Evolutionary conservation across 2,113 vertebrate genomes (phyloP), one percentile per base, ranked within the genome.

Genomic region (Cheirogaleus medius): DNA sequence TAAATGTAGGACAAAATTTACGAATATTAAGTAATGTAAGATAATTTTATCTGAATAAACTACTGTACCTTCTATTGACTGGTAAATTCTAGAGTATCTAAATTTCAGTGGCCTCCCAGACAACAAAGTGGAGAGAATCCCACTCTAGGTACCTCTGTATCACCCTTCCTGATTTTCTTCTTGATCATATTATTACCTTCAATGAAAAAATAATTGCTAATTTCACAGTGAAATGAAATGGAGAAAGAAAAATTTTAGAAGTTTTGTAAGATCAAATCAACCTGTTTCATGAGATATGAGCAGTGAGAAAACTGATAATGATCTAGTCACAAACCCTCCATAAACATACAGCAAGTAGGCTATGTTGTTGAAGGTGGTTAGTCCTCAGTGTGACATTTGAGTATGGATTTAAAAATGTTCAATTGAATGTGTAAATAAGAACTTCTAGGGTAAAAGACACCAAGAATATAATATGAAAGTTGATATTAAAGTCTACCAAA

Each of bases 161-260:
- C 52, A 89, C 3, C 7, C 9, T 77, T 44, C 58, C 21, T 93
- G 8, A 8, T 49, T 96, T 60, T 80, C 32, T 78, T 90, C 39
- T 76, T 66, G 20, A 58, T 74, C 56, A 1, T 66, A 74, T 84
- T 78, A 87, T 58, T 95, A 52, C 96, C 60, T 87, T 81, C 15
- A 94, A 90, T 8, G 8, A 44, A 71, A 95, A 89, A 83, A 84
- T 88, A 92, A 90, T 71, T 90, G 25, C 78, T 93, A 60, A 91
- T 77, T 89, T 93, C n/a, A 87, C 37, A 91, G 32, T 91, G 44
- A 91, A 95, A 66, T 89, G 18, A 84, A 94, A 13, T 78, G 25
- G 34, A 66, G 34, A 81, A 92, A 83, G 64, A 87, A 96, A 82
- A 84, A 69, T 54, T 20, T 60, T 66, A 8, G 3, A 32, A 83